Evolutionary conservation across 2,797 vertebrate genomes (phyloP).

Genomic region (Mormyrus hasselquistii): DNA sequence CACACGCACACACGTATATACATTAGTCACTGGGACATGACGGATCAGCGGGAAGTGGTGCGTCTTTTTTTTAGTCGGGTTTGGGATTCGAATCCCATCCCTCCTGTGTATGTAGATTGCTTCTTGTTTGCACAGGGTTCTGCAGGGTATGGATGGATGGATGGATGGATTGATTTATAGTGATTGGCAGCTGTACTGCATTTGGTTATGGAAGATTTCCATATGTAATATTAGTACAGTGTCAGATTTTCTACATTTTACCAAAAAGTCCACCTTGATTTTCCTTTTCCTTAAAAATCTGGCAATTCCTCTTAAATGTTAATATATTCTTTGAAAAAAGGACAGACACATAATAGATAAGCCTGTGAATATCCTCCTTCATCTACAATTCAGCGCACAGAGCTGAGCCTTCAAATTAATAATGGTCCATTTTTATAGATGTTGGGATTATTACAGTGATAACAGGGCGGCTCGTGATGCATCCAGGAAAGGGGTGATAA

Average conservation of each 20-base stretch:
- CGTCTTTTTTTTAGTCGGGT: no score
- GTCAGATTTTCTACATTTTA: background rate
- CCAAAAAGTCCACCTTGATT: background rate
- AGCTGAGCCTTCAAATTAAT: background rate
- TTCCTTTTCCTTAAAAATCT: background rate
- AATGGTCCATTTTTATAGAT: background rate
- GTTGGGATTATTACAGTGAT: background rate
- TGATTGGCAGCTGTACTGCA: background rate
- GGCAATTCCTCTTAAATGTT: background rate
- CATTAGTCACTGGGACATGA: no score
- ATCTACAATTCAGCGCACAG: background rate
- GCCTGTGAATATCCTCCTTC: background rate
- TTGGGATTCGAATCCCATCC: no score
- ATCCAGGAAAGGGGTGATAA: background rate
- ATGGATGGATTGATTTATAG: background rate
- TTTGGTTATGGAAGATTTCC: background rate
- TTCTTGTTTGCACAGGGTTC: background rate
- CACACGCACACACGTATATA: background rate
- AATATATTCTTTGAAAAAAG: background rate
- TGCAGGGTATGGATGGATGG: background rate
- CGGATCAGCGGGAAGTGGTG: no score
- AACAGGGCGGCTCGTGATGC: background rate
- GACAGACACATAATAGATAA: background rate
- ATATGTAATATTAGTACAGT: background rate
- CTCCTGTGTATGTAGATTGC: no score